phyloP scores from a whole-genome alignment of 2,797 vertebrate genomes.

The Microchirus variegatus region DNA sequence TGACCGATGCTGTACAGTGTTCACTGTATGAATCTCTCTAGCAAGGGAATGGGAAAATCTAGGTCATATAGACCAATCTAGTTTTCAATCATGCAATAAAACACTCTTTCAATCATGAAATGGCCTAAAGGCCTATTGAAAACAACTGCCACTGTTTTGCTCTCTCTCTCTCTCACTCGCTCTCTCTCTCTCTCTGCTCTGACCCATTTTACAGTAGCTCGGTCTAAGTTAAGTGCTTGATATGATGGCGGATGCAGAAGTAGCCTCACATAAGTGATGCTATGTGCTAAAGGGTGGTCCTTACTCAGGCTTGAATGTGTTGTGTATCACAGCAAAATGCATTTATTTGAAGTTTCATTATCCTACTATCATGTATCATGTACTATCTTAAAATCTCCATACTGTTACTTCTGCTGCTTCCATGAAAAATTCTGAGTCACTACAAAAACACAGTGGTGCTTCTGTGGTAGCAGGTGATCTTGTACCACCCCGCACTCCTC shows the following conservation, averaged over 20 bases:
- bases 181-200: slow-evolving; percentile 30
- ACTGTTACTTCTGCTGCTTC: too few species aligned
- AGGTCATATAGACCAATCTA: slow-evolving; percentile 17
- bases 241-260: slow-evolving; percentile 11
- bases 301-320: too few species aligned
- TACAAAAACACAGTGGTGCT: too few species aligned
- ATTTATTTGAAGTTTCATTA: neutral
- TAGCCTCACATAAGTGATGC: too few species aligned
- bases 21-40: neutral
- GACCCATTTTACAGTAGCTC: slow-evolving; percentile 68
- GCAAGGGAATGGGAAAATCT: slow-evolving; percentile 11
- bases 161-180: slow-evolving; percentile 3
- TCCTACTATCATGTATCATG: too few species aligned
- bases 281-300: too few species aligned
- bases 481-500: too few species aligned
- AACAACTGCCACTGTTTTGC: slow-evolving; percentile 26
- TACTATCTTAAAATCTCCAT: too few species aligned
- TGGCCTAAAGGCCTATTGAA: slow-evolving; percentile 38
- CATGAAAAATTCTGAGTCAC: too few species aligned
- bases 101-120: slow-evolving; percentile 38
- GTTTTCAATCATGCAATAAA: slow-evolving; percentile 28
- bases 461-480: too few species aligned
- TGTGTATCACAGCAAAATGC: neutral
- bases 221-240: slow-evolving; percentile 49
- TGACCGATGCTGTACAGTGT: neutral